phyloP scores from a whole-genome alignment of 2,888 invertebrate species.

The Tetheella fluctuosa region DNA sequence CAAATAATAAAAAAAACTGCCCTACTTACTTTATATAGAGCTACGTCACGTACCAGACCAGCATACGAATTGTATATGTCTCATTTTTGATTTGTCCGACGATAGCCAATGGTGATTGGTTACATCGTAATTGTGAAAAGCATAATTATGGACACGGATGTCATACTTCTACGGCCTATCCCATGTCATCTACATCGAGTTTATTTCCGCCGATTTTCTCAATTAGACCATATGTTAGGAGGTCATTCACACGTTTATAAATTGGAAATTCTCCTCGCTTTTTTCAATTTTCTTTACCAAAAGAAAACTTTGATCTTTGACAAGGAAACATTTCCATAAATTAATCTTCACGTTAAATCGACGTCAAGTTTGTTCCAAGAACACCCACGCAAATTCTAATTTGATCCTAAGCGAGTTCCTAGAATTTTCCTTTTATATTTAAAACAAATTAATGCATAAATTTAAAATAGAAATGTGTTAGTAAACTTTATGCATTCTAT shows the following conservation, averaged over 20 bases:
- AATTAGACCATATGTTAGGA: not conserved
- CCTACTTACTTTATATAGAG: no score
- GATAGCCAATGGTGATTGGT: no score
- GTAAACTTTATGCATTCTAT: no score
- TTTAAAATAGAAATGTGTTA: no score
- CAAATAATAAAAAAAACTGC: no score
- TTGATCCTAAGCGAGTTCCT: not conserved
- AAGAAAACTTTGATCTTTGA: slow-evolving; percentile 2
- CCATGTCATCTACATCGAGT: not conserved
- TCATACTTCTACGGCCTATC: no score
- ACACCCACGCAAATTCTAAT: slow-evolving; percentile 1
- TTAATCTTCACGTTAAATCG: not conserved
- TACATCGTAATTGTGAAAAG: no score
- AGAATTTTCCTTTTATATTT: not conserved
- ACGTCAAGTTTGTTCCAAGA: not conserved
- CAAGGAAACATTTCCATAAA: not conserved
- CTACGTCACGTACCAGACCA: no score
- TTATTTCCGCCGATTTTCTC: not conserved
- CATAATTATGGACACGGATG: no score
- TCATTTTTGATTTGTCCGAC: no score
- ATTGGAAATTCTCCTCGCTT: not conserved
- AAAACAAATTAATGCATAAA: not conserved
- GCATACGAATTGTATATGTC: no score
- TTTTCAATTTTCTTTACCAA: not conserved
- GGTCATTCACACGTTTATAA: not conserved